These are phyloP conservation scores for Tubulanus polymorphus DNA, from an alignment of 2,888 invertebrate species.

Conservation along the genomic window DNA sequence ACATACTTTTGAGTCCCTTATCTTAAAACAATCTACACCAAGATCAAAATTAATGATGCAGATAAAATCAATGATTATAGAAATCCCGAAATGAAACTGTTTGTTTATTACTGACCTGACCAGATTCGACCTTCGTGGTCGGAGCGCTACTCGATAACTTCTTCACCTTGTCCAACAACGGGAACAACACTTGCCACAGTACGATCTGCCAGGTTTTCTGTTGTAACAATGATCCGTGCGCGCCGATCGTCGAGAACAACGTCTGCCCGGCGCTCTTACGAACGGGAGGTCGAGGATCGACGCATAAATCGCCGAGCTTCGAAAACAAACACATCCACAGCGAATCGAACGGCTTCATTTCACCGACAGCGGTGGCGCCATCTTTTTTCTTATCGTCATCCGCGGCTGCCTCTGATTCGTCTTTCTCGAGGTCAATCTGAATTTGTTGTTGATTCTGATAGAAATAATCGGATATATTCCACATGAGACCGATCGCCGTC, in stretches of 20 bases:
- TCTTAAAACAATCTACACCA: no score
- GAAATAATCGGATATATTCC: slow-evolving; percentile 98
- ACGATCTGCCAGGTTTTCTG: slow-evolving; percentile 90
- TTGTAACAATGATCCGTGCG: slow-evolving; percentile 85
- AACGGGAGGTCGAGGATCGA: slow-evolving; percentile 91
- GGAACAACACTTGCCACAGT: slow-evolving; percentile 92
- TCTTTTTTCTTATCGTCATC: slow-evolving; percentile 11
- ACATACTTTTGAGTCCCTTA: no score
- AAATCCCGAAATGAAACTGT: no score
- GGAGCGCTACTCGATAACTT: slow-evolving; percentile 58
- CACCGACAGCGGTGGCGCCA: slow-evolving; percentile 8
- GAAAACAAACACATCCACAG: slow-evolving; percentile 89
- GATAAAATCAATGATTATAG: no score
- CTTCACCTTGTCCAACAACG: slow-evolving; percentile 87
- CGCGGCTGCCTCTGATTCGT: slow-evolving; percentile 13
- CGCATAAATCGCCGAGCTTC: slow-evolving; percentile 67
- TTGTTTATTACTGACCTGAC: no score
- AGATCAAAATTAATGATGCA: no score
- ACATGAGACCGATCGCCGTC: slow-evolving; percentile 94
- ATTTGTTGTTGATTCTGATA: slow-evolving; percentile 81
- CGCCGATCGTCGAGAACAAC: slow-evolving; percentile 92
- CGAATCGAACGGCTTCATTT: slow-evolving; percentile 70
- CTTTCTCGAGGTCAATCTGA: slow-evolving; percentile 33
- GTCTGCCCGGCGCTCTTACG: slow-evolving; percentile 97
- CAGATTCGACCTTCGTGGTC: slow-evolving; percentile 41